Percentiles rank a stretch among this genome's conserved stretches.
phyloP scores from a whole-genome alignment of 2,888 invertebrate species.

The Drosophila subsilvestris region DNA sequence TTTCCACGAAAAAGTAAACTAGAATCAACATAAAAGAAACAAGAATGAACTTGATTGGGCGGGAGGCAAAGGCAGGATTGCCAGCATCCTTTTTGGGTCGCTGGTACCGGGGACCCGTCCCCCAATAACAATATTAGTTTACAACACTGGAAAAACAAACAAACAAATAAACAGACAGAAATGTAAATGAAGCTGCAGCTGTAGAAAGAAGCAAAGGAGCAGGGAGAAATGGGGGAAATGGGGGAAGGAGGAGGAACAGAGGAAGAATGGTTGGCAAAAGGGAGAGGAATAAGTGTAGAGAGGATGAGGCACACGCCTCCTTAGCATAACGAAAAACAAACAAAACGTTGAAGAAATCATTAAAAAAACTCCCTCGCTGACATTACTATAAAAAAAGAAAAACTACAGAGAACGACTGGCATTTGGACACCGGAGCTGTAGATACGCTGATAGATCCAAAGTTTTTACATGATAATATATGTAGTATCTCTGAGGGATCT shows the following conservation, averaged over 20 bases:
- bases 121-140: conserved; percentile 24
- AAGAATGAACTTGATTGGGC: neutral
- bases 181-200: conserved; percentile 22
- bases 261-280: too few species aligned
- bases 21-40: conserved; percentile 8
- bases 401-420: neutral
- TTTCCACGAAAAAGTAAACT: conserved; percentile 1
- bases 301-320: neutral
- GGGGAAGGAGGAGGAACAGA: neutral
- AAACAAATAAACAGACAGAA: conserved; percentile 29
- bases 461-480: too few species aligned
- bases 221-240: neutral
- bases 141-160: conserved; percentile 20
- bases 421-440: neutral
- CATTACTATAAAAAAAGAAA: neutral
- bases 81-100: conserved; percentile 20
- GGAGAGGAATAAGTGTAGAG: neutral
- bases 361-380: conserved; percentile 18
- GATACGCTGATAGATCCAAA: neutral
- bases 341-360: conserved; percentile 18
- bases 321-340: neutral
- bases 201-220: neutral
- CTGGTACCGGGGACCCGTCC: neutral
- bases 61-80: too few species aligned
- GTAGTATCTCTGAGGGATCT: too few species aligned